Evolutionary conservation across 37 sponge, comb jelly and placozoan species (phyloP).

Genomic region (Oscarella lobularis): DNA sequence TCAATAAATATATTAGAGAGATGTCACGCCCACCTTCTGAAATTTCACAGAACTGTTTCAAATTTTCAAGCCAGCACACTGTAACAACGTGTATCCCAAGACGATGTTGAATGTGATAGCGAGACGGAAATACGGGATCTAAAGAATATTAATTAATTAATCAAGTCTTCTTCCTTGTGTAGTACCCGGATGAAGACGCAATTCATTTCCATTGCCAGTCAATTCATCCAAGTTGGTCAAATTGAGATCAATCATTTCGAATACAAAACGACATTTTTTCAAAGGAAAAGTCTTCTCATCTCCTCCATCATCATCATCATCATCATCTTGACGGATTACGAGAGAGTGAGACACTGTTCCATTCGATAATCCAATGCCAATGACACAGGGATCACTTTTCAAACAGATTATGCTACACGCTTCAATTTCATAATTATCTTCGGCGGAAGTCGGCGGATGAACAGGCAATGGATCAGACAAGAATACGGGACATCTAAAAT

Average conservation of each 20-base stretch:
- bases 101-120: background rate
- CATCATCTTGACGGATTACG: background rate
- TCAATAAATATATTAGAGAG: no score
- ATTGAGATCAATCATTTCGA: no score
- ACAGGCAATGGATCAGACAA: background rate
- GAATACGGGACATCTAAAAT: background rate
- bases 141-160: no score
- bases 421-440: background rate
- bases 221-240: no score
- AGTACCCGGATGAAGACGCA: no score
- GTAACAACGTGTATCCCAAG: background rate
- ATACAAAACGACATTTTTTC: no score
- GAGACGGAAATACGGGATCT: background rate
- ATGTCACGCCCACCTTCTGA: no score
- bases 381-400: background rate
- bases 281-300: no score
- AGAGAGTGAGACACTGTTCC: background rate
- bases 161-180: no score
- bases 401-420: background rate
- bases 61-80: background rate
- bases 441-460: background rate
- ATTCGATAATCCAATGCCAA: background rate
- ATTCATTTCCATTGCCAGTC: no score
- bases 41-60: no score
- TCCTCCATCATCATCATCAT: background rate